A percentile compares a stretch with the other conserved stretches of the same genome.
Evolutionary conservation across 2,797 vertebrate genomes (phyloP).

Genomic region (Meriones psammophilus): DNA sequence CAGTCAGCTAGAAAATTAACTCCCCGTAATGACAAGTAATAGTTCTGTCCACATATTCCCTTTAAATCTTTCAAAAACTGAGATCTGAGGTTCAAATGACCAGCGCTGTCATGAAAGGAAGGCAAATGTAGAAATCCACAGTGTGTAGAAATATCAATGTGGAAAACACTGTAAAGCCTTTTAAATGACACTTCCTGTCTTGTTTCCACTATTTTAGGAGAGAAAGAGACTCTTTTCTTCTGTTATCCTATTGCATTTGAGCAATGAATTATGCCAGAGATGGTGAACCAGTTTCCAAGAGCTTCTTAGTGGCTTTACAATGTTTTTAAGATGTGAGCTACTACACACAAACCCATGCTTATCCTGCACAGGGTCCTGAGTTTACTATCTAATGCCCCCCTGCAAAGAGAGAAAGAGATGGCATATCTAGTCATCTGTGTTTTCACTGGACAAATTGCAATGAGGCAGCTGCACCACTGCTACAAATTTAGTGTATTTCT

Average conservation of each 20-base stretch:
- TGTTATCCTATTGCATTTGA: background rate
- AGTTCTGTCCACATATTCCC: background rate
- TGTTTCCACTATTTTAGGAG: constrained; percentile 35
- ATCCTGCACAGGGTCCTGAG: background rate
- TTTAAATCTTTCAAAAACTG: background rate
- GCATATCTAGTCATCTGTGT: background rate
- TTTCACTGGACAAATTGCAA: background rate
- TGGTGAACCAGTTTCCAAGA: constrained; percentile 11
- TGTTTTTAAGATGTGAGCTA: background rate
- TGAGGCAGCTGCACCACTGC: background rate
- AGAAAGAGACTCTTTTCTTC: background rate
- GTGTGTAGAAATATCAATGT: too few relatives aligned
- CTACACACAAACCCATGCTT: background rate
- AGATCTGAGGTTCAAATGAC: background rate
- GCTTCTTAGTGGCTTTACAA: background rate
- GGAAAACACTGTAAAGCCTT: background rate
- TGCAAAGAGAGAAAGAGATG: background rate
- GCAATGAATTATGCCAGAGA: constrained; percentile 44
- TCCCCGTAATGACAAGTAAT: constrained; percentile 49
- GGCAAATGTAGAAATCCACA: background rate
- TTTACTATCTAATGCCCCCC: background rate
- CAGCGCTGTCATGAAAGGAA: background rate
- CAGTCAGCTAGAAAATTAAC: constrained; percentile 79
- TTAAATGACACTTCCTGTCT: background rate
- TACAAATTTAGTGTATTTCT: background rate